Conservation (phyloP, 2,113 vertebrate species). For the Empidonax alnorum region DNA sequence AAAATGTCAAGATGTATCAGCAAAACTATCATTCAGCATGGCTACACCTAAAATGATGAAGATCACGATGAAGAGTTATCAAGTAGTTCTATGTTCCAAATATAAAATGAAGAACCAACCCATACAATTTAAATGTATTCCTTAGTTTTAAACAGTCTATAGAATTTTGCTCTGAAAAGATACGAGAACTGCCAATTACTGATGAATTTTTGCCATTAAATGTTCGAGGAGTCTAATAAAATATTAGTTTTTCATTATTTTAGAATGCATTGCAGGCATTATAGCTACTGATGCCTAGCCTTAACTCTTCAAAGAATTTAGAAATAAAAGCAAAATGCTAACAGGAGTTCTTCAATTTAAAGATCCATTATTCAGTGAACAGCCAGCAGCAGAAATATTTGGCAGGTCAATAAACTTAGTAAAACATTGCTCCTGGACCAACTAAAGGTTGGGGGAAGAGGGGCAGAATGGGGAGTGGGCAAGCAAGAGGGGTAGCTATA, state of each 20-base stretch:
- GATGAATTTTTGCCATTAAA: neutral
- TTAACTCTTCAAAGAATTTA: neutral
- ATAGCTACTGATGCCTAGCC: neutral
- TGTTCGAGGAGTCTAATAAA: neutral
- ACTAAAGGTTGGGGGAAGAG: neutral
- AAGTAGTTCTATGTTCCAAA: neutral
- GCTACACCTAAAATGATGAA: neutral
- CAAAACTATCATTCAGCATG: neutral
- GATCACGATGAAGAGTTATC: neutral
- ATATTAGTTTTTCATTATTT: neutral
- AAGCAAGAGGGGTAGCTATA: accelerated
- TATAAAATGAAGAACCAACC: neutral
- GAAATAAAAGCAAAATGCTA: neutral
- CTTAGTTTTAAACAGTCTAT: neutral
- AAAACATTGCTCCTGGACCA: neutral
- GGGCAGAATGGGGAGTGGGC: neutral
- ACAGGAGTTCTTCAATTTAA: neutral
- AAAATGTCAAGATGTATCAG: neutral
- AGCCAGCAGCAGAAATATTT: neutral
- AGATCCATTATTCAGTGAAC: neutral
- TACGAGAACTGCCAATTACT: neutral
- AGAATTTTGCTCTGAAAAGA: neutral
- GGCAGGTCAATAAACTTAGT: neutral
- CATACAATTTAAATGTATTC: neutral
- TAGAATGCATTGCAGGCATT: neutral